Evolutionary conservation across 2,797 vertebrate species (phyloP).

Genomic region (Micromesistius poutassou): DNA sequence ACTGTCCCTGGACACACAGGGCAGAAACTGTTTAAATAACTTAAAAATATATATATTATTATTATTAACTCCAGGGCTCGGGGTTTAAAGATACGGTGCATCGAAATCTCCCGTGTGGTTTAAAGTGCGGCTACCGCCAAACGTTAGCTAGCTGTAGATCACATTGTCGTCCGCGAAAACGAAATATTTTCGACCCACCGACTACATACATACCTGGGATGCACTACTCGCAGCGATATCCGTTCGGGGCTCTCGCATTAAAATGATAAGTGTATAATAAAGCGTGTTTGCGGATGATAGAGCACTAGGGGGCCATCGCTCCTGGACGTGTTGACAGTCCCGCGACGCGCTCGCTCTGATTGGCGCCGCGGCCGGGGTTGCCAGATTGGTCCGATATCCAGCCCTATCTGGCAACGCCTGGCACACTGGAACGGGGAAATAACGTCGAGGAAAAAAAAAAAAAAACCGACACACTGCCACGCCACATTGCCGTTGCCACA

Average conservation of each 20-base stretch:
- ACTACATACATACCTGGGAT: slow-evolving; percentile 39
- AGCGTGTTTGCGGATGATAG: not conserved
- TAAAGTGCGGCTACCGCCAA: slow-evolving; percentile 22
- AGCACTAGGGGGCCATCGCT: slow-evolving; percentile 28
- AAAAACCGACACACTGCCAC: too few species aligned
- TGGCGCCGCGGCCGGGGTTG: slow-evolving; percentile 26
- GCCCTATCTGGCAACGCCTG: too few species aligned
- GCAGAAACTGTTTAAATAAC: not conserved
- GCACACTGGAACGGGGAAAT: too few species aligned
- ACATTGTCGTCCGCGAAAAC: not conserved
- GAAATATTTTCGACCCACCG: fast-evolving
- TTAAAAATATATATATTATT: too few species aligned
- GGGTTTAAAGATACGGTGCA: not conserved
- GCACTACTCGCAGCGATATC: not conserved
- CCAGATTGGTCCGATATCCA: too few species aligned
- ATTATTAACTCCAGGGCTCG: not conserved
- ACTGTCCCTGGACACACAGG: not conserved
- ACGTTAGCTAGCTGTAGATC: slow-evolving; percentile 15
- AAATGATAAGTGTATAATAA: not conserved
- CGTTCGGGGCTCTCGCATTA: not conserved
- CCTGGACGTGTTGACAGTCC: slow-evolving; percentile 42
- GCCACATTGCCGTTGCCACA: too few species aligned
- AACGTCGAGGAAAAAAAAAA: too few species aligned
- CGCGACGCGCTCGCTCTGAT: slow-evolving; percentile 22
- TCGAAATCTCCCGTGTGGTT: not conserved